A percentile compares a stretch with the other conserved stretches of the same genome.
Conservation (phyloP, 2,888 invertebrate species). For the Agriopis aurantiaria region DNA sequence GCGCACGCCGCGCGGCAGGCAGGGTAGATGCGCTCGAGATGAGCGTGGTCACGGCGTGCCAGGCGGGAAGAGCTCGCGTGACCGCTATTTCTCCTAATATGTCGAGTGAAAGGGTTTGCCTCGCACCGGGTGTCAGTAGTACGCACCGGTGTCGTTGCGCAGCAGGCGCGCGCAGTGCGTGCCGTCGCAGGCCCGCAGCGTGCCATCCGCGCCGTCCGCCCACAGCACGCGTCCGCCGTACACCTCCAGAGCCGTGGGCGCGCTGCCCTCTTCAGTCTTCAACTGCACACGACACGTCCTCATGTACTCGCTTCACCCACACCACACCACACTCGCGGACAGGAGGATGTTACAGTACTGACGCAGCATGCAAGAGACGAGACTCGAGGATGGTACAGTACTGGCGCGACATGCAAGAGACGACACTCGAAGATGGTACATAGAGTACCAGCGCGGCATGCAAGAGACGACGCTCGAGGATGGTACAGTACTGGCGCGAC, state of each 20-base stretch:
- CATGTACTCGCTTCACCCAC: neutral
- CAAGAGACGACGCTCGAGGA: too few species aligned
- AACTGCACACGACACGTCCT: conserved; percentile 51
- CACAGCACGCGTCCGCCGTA: conserved; percentile 89
- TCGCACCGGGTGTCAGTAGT: too few species aligned
- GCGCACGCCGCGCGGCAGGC: too few species aligned
- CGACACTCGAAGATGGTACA: too few species aligned
- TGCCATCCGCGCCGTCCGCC: conserved; percentile 88
- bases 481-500: too few species aligned
- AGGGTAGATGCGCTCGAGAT: too few species aligned
- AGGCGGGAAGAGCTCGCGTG: neutral
- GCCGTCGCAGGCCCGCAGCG: conserved; percentile 87
- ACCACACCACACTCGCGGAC: conserved; percentile 25
- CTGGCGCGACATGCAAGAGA: too few species aligned
- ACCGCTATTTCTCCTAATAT: neutral
- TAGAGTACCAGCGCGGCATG: too few species aligned
- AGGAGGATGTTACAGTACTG: too few species aligned
- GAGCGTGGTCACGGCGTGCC: too few species aligned
- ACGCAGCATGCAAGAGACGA: too few species aligned
- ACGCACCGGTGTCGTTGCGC: conserved; percentile 86
- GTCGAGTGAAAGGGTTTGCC: neutral
- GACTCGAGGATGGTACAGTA: too few species aligned
- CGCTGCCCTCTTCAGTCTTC: conserved; percentile 65
- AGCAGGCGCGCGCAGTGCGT: conserved; percentile 78
- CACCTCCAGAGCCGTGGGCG: conserved; percentile 89